Evolutionary conservation across 2,888 invertebrate genomes (phyloP).

Genomic region (Meteorus cinctellus): DNA sequence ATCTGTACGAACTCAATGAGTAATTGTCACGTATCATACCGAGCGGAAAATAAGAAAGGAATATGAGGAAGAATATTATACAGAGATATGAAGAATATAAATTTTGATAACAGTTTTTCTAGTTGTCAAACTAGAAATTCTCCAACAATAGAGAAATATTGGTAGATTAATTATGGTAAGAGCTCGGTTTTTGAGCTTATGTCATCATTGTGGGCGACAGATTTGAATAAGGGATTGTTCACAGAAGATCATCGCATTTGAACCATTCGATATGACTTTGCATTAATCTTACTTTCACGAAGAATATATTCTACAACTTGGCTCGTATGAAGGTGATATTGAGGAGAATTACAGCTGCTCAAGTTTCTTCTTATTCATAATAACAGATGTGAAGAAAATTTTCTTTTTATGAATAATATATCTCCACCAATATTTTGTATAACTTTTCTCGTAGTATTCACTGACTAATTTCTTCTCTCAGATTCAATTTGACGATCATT

Average conservation of each 20-base stretch:
- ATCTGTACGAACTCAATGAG: slow-evolving; percentile 23
- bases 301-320: neutral
- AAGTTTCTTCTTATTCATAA: slow-evolving; percentile 8
- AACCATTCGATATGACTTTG: no score
- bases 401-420: neutral
- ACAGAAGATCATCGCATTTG: no score
- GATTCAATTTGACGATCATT: neutral
- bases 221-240: neutral
- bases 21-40: slow-evolving; percentile 34
- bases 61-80: slow-evolving; percentile 21
- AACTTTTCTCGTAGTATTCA: slow-evolving; percentile 8
- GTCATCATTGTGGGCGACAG: neutral
- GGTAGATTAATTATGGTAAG: neutral
- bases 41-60: slow-evolving; percentile 37
- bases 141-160: slow-evolving; percentile 30
- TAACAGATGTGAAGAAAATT: neutral
- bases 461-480: neutral
- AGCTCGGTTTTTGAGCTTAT: neutral
- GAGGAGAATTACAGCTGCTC: slow-evolving; percentile 17
- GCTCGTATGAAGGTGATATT: neutral
- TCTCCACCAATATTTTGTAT: slow-evolving; percentile 39
- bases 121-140: neutral
- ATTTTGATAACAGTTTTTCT: neutral
- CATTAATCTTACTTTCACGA: neutral
- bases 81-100: neutral